Evolutionary conservation across 2,113 vertebrate species (phyloP), one percentile per base, ranked within the genome.

Genomic region (Nicator chloris): DNA sequence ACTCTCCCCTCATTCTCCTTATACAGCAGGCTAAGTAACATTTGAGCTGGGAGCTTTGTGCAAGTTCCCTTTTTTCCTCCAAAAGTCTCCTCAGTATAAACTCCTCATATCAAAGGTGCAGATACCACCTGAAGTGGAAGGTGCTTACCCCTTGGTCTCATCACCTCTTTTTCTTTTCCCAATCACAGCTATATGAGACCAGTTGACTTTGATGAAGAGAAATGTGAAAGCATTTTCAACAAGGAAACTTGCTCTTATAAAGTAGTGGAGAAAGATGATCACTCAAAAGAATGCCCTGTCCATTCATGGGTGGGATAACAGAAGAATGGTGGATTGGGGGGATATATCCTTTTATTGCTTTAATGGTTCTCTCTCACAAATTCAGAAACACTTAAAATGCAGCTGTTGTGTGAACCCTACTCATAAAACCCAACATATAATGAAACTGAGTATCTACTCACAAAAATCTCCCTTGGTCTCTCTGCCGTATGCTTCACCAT

Each of bases 221-320:
- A 95, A 42, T 97, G 96, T 33, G 24, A 70, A 44, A 45, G 15
- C 2, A 77, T 96, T 87, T 95, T 97, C 80, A 47, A 61, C 69
- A 33, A 95, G 31, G 23, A 88, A 10, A 77, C 54, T 19, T 97
- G 97, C 66, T 63, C 61, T 44, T 96, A 90, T 5, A 64, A 68
- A 79, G 86, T 95, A 45, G 94, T 96, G 35, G 82, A 96, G 72
- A 97, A 97, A 68, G 9, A 72, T 7, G 42, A 97, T 63, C 68
- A 65, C 64, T 95, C 95, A 23, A 95, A 95, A 79, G 69, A 82
- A 85, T 97, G 96, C 8, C 30, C 40, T 6, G 79, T 86, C 22
- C 2, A 10, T 33, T 8, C 0, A 2, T 77, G 59, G 85, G 88
- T 95, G 39, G 71, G 47, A 11, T 96, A 93, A 83, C 22, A 73